These are phyloP conservation scores for Diadophis punctatus DNA, from an alignment of 2,113 vertebrate species.

Conservation along the genomic window DNA sequence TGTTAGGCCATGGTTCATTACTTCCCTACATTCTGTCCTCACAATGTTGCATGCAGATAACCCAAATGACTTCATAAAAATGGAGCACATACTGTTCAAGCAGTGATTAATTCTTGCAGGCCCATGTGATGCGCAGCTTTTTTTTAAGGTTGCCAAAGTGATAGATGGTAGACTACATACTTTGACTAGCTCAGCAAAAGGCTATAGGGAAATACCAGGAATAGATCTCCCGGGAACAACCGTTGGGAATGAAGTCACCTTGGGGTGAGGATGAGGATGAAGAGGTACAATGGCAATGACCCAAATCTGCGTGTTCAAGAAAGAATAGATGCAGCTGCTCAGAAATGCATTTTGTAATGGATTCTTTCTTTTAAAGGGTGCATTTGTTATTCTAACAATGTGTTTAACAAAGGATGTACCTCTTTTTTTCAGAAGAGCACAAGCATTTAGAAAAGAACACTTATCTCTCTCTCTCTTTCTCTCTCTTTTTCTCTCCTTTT, in stretches of 20 bases:
- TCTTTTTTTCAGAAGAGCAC: conserved; percentile 18
- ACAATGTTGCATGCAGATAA: conserved; percentile 54
- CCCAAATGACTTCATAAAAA: conserved; percentile 70
- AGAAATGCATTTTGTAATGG: background rate
- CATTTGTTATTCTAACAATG: conserved; percentile 4
- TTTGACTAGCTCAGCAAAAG: conserved; percentile 66
- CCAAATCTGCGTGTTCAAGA: conserved; percentile 14
- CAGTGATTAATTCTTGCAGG: conserved; percentile 71
- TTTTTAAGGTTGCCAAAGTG: conserved; percentile 67
- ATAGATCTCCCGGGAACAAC: conserved; percentile 42
- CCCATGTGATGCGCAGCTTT: conserved; percentile 57
- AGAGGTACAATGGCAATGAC: conserved; percentile 16
- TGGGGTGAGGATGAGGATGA: conserved; percentile 35
- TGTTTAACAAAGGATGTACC: conserved; percentile 2
- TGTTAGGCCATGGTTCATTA: conserved; percentile 60
- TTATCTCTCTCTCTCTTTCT: background rate
- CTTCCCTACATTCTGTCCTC: conserved; percentile 43
- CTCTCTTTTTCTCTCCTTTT: background rate
- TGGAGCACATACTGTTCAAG: conserved; percentile 63
- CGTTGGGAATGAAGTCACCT: conserved; percentile 63
- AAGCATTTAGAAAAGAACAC: background rate
- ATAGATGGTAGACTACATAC: conserved; percentile 55
- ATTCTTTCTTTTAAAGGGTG: conserved; percentile 34
- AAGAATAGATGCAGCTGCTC: background rate
- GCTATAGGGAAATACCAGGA: conserved; percentile 40